Evolutionary conservation across 1,140 invertebrate genomes (phyloP), one percentile per base, ranked within the genome.

Genomic region (Magallana gigas): DNA sequence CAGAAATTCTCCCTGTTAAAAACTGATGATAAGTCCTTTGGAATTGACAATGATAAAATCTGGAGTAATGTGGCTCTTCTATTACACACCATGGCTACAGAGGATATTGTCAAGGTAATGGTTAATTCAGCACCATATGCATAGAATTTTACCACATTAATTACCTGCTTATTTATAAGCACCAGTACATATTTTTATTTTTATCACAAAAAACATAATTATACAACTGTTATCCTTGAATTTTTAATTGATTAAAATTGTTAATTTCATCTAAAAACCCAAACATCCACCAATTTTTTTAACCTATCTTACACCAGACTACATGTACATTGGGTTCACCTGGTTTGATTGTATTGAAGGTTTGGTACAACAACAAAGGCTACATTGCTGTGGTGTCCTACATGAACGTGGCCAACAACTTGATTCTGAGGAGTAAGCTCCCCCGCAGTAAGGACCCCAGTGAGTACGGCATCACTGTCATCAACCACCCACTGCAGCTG

Each of bases 321-420:
- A 48, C 36, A 48, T 23, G 23, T 48, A 48, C 36, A 48, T 2
- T 5, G 36, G 3, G 36, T 48, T 4, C 36, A 62, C 12, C n/a
- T 62, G 12, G 14, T 16, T 62, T 62, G 11, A 62, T 84, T 57
- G 18, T 64, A 16, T 88, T 14, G 57, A n/a, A 96, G 95, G 94
- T 97, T 14, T 98, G 97, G 97, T 98, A 97, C 94, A 98, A 98
- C 95, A 98, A 98, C 93, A 97, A 98, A 94, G 97, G 97, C 0
- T 97, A 97, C 93, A 96, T 97, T 91, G 95, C 97, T 1, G 94
- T 97, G 91, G 96, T 97, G 1, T 95, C 96, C 0, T 97, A 96
- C 94, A 93, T 97, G 68, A 98, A 97, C 94, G 95, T 96, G 1
- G 94, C 98, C 68, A 97, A 97, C 94, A 97, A 97, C 91, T 92